Percentiles rank a stretch among this genome's conserved stretches.
phyloP scores from a whole-genome alignment of 2,888 invertebrate genomes.

The Rhorus exstirpatorius region DNA sequence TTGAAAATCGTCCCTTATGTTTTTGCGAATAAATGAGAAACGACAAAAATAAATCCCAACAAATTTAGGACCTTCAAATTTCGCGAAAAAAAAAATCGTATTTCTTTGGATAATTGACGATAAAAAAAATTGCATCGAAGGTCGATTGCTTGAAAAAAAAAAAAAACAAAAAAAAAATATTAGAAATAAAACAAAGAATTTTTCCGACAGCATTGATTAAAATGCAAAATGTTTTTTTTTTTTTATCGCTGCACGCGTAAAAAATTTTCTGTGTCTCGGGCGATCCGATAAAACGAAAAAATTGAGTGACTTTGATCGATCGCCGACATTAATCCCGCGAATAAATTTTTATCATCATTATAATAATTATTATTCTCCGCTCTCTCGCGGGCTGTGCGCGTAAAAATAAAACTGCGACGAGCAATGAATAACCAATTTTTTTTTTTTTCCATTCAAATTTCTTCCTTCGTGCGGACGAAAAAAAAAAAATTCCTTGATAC shows the following conservation, averaged over 20 bases:
- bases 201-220: no score
- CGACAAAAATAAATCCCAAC: no score
- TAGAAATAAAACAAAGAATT: no score
- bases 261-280: no score
- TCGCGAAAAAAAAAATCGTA: no score
- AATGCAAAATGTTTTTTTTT: no score
- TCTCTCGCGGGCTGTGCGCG: neutral
- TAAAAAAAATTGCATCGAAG: no score
- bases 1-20: no score
- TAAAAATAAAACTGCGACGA: constrained; percentile 1
- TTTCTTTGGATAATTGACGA: no score
- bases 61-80: neutral
- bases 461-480: constrained; percentile 10
- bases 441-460: constrained; percentile 25
- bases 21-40: no score
- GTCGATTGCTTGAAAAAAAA: no score
- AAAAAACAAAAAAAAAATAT: no score
- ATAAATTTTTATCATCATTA: constrained; percentile 6
- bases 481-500: constrained; percentile 27
- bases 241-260: neutral
- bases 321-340: constrained; percentile 21
- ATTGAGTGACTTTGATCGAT: constrained; percentile 52
- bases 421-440: constrained; percentile 23
- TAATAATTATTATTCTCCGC: constrained; percentile 6
- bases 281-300: constrained; percentile 1